phyloP scores from a whole-genome alignment of 2,888 invertebrate species.

The Clitarchus hookeri region DNA sequence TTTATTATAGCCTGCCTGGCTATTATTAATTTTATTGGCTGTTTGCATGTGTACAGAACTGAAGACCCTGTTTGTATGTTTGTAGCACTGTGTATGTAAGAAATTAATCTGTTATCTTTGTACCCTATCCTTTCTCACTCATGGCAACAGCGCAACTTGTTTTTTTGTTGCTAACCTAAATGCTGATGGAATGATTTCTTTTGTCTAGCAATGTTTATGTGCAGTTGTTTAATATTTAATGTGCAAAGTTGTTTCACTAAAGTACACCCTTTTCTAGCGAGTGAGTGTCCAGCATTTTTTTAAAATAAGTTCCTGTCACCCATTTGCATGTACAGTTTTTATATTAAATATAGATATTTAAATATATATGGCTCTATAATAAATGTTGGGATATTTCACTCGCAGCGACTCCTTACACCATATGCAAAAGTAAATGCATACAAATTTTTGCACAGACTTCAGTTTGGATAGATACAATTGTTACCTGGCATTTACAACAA shows the following conservation, averaged over 20 bases:
- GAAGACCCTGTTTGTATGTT: conserved; percentile 2
- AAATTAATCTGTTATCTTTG: conserved; percentile 8
- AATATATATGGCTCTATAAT: conserved; percentile 6
- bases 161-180: background rate
- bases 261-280: background rate
- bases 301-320: background rate
- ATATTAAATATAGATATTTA: background rate
- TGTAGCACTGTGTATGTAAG: conserved; percentile 4
- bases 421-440: background rate
- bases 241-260: background rate
- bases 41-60: background rate
- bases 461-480: background rate
- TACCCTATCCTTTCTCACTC: background rate
- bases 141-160: background rate
- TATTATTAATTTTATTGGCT: background rate
- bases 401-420: background rate
- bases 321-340: conserved; percentile 22
- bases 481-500: conserved; percentile 7
- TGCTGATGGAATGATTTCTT: background rate
- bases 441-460: background rate
- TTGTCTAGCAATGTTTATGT: background rate
- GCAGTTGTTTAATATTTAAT: background rate
- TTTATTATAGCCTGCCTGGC: conserved; percentile 15
- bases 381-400: background rate
- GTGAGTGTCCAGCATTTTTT: conserved; percentile 15